Evolutionary conservation across 2,797 vertebrate genomes (phyloP).

Genomic region (Heterohyrax brucei): DNA sequence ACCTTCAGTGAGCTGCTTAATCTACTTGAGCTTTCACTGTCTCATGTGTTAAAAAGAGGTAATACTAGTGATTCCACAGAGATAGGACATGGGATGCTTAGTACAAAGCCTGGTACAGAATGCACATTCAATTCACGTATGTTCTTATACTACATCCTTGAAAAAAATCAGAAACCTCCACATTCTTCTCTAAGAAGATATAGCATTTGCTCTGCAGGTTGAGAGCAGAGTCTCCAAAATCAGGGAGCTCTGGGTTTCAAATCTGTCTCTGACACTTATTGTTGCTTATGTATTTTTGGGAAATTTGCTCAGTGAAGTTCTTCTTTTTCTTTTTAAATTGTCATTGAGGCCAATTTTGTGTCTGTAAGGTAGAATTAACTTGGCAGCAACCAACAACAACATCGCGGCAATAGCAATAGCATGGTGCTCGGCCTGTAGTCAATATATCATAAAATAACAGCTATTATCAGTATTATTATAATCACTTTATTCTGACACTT

Average conservation of each 20-base stretch:
- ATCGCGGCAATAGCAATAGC: neutral
- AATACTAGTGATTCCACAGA: neutral
- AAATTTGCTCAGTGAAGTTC: neutral
- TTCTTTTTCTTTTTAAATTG: neutral
- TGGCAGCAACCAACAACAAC: no score
- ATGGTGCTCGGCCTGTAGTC: neutral
- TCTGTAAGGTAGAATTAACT: neutral
- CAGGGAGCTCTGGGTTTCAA: neutral
- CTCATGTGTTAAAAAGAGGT: neutral
- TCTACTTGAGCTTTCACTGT: no score
- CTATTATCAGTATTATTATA: neutral
- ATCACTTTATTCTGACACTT: neutral
- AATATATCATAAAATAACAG: neutral
- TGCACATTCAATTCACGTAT: neutral
- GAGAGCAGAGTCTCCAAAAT: neutral
- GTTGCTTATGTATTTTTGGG: neutral
- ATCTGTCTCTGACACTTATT: neutral
- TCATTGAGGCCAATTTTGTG: no score
- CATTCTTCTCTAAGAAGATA: conserved; percentile 20
- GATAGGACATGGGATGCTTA: neutral
- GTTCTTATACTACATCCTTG: neutral
- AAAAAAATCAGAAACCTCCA: neutral
- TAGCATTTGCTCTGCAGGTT: neutral
- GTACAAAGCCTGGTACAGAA: neutral
- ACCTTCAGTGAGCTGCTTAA: no score